Base-by-base conservation (phyloP, 2,113 vertebrate species). In the Nipponia nippon region DNA sequence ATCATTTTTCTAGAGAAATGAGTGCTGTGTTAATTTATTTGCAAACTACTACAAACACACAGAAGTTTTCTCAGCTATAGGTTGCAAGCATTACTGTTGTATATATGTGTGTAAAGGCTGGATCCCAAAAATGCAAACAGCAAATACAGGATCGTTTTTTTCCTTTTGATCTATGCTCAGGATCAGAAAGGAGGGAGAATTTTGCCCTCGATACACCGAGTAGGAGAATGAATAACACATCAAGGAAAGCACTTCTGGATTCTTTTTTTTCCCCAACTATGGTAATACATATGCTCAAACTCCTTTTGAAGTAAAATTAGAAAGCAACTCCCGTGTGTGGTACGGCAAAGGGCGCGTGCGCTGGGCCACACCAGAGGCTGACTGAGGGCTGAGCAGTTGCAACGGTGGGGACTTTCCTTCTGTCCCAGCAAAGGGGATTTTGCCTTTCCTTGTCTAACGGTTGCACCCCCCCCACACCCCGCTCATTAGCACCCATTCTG, bases 221-320 rank as follows among this genome's bases (percentile, higher is more conserved):
- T 11, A 72, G 36, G 30, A 83, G 90, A 95, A 72, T 34, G 42
- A 87, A 50, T 38, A 89, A 50, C 62, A 83, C 88, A 81, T 84
- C 83, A 78, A 95, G 81, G 71, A 83, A 52, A 77, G 50, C 23
- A 8, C 53, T 92, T 76, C 66, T 90, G 75, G 80, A 40, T 61
- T 67, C 65, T 84, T 59, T 61, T 89, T 87, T 62, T 62, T 59
- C 58, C 78, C 61, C 36, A 23, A 7, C 63, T 49, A 10, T n/a
- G 70, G 65, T 34, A 50, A 52, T 66, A n/a, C 42, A 80, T 42
- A 69, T 22, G 36, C 36, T 82, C 29, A 69, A 80, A 77, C 65
- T 72, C 67, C 83, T 95, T 93, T 92, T 91, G 92, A 80, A 89
- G 83, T n/a, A 53, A 84, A 89, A 66, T 84, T 81, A 78, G 87